Conservation (phyloP, 1,140 invertebrate genomes). For the Cyclina sinensis region DNA sequence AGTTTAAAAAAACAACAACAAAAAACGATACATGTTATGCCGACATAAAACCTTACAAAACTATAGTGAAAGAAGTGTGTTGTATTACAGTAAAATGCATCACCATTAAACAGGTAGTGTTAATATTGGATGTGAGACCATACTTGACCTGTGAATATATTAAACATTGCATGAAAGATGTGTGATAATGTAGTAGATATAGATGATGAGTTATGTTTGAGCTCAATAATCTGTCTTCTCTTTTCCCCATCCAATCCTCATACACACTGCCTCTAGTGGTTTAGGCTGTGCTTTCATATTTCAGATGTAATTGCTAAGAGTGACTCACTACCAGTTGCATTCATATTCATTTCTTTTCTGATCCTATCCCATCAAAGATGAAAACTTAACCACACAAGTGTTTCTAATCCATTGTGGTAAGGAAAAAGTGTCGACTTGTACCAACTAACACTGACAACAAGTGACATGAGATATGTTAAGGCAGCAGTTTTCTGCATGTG, state of each 20-base stretch:
- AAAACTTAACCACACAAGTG: not conserved
- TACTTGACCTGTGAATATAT: constrained; percentile 5
- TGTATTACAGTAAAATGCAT: not conserved
- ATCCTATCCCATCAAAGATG: not conserved
- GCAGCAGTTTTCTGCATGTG: too few species aligned
- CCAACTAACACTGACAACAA: too few species aligned
- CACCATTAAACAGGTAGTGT: not conserved
- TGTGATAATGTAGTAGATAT: constrained; percentile 45
- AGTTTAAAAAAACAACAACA: too few species aligned
- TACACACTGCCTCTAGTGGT: not conserved
- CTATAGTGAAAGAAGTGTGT: not conserved
- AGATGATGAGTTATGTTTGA: constrained; percentile 45
- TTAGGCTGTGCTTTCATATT: constrained; percentile 54
- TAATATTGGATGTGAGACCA: not conserved
- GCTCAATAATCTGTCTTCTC: constrained; percentile 1
- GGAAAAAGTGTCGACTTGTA: not conserved
- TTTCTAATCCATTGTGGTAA: constrained; percentile 31
- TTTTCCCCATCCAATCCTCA: not conserved
- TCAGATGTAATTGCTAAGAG: constrained; percentile 18
- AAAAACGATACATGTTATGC: constrained; percentile 40
- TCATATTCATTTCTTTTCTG: constrained; percentile 21
- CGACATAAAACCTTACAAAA: not conserved
- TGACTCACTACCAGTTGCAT: constrained; percentile 29
- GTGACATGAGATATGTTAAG: too few species aligned
- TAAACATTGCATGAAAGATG: constrained; percentile 41